Evolutionary conservation across 1,140 invertebrate species (phyloP).

Genomic region (Brachionus asplanchnoidis): DNA sequence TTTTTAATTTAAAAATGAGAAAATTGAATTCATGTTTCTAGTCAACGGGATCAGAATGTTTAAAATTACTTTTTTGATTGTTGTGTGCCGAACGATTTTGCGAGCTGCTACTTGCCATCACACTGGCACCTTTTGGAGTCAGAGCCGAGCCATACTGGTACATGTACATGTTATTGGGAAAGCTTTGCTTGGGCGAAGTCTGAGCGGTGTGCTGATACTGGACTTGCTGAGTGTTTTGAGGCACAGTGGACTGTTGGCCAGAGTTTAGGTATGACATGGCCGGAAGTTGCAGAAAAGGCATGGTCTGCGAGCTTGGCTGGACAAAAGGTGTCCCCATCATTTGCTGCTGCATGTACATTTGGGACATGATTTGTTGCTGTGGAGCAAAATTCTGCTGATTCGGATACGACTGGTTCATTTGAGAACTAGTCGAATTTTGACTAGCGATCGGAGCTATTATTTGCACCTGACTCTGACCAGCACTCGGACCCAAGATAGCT

Average conservation of each 20-base stretch:
- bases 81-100: not conserved
- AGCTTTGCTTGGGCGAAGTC: not conserved
- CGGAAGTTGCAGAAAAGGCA: not conserved
- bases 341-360: slow-evolving; percentile 18
- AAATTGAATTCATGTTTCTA: not conserved
- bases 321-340: not conserved
- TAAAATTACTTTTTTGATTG: not conserved
- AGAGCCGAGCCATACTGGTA: not conserved
- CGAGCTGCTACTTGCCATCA: not conserved
- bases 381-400: not conserved
- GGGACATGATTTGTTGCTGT: slow-evolving; percentile 4
- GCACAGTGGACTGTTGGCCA: not conserved
- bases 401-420: not conserved
- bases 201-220: not conserved
- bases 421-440: not conserved
- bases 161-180: not conserved
- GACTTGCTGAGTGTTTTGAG: not conserved
- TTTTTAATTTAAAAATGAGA: not conserved
- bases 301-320: not conserved
- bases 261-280: not conserved
- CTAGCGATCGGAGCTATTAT: not conserved
- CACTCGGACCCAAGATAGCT: not conserved
- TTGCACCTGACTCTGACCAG: not conserved
- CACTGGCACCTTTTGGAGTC: not conserved
- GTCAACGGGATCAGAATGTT: not conserved